Base-by-base conservation (phyloP, 2,888 invertebrate species). In the Hydropsyche betteni region DNA sequence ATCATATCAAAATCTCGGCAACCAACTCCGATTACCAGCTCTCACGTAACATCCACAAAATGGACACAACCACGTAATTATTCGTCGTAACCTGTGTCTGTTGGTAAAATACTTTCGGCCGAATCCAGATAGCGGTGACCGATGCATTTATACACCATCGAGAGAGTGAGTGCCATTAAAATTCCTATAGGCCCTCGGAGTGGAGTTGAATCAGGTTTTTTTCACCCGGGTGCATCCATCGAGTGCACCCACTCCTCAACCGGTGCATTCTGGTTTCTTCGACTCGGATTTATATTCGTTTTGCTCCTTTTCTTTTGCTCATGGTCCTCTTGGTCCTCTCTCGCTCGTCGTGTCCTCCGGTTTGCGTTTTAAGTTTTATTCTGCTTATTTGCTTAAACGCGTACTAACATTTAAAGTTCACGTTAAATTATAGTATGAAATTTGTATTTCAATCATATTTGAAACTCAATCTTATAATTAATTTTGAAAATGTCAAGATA, bases 191-290 rank as follows among this genome's bases (percentile, higher is more conserved):
- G 76, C 72, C 70, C 64, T 36, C 64, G 61, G 34, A 8, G 55
- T 72, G 74, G 64, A 75, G 76, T 79, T 76, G 76, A 76, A 79
- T 76, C 77, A 78, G 79, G 77, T 79, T 79, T 79, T 44, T 79
- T 76, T 79, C 76, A 75, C 75, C 75, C 77, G 69, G 76, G 44
- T 44, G 44, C 7, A 44, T 44, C 7, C 44, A 44, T 8, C 10
- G 44, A 10, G 4, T 10, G 44, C 44, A 44, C 61, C 16, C 61
- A 12, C 64, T 64, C 33, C 36, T 10, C 12, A n/a, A 64, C 64
- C 64, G 36, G 34, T 24, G 34, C 34, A 64, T 69, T 61, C 44
- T 44, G 68, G 73, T 69, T 51, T 64, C 24, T 34, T 33, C 36
- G 7, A 10, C 8, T 33, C 10, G n/a, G 7, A 61, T 61, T 16